phyloP scores from a whole-genome alignment of 2,888 invertebrate genomes.

The Hypolimnas misippus region DNA sequence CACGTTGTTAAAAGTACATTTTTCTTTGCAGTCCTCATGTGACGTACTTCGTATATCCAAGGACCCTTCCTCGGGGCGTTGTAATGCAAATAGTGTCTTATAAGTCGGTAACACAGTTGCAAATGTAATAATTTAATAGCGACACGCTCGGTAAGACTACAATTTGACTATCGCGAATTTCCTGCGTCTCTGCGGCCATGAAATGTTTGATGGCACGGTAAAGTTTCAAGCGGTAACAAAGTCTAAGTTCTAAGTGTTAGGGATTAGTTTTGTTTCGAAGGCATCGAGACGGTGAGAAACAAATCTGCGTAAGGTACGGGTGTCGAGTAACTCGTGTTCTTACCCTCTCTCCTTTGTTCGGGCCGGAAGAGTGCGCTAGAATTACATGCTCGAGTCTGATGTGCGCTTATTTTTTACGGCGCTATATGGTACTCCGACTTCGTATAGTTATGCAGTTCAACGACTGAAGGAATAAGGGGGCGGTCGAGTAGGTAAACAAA shows the following conservation, averaged over 20 bases:
- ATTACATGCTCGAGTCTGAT: constrained; percentile 84
- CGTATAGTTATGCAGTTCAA: constrained; percentile 81
- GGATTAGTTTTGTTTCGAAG: constrained; percentile 63
- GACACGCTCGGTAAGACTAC: constrained; percentile 81
- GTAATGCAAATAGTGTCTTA: constrained; percentile 77
- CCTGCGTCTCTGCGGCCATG: constrained; percentile 65
- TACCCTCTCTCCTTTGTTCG: constrained; percentile 84
- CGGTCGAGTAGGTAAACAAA: constrained; percentile 70
- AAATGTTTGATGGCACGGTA: constrained; percentile 63
- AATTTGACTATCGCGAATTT: constrained; percentile 84
- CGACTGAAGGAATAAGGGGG: constrained; percentile 79
- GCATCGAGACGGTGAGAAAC: constrained; percentile 71
- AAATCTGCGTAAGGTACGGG: constrained; percentile 83
- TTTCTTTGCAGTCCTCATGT: constrained; percentile 82
- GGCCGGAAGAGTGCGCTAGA: constrained; percentile 84
- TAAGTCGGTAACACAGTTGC: constrained; percentile 75
- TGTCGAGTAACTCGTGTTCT: constrained; percentile 85
- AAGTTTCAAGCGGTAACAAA: constrained; percentile 58
- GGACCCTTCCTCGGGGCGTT: constrained; percentile 66
- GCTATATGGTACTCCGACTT: constrained; percentile 80
- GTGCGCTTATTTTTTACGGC: constrained; percentile 84
- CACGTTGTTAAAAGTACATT: constrained; percentile 83
- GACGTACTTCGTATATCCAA: constrained; percentile 72
- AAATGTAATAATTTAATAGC: constrained; percentile 79
- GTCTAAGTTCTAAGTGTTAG: constrained; percentile 57